These are phyloP conservation scores for Ophonus ardosiacus DNA, from an alignment of 2,888 invertebrate genomes.

Conservation along the genomic window DNA sequence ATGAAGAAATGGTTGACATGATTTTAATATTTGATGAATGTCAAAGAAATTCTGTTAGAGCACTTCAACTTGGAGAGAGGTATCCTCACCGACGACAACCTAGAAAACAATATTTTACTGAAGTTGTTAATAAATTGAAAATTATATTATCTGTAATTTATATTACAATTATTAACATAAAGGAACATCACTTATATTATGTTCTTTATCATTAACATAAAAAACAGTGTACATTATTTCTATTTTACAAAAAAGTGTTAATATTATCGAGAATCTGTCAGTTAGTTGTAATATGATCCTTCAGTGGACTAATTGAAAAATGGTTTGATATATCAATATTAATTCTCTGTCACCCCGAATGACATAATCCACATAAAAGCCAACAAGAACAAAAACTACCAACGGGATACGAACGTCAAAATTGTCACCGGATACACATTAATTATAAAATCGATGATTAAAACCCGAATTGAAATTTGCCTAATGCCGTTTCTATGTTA, in stretches of 20 bases:
- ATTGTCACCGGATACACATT: constrained; percentile 36
- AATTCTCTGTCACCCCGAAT: background rate
- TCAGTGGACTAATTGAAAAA: constrained; percentile 2
- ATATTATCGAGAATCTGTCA: background rate
- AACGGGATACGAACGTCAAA: constrained; percentile 37
- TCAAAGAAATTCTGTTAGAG: too few species aligned
- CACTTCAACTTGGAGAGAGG: too few species aligned
- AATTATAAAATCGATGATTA: constrained; percentile 63
- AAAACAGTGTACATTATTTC: background rate
- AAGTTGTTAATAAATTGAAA: too few species aligned
- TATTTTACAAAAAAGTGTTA: background rate
- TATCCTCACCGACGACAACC: too few species aligned
- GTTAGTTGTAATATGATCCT: background rate
- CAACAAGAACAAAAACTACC: constrained; percentile 46
- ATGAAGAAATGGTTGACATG: too few species aligned
- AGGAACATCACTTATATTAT: background rate
- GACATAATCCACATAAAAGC: constrained; percentile 40
- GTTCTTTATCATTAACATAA: background rate
- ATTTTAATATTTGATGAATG: too few species aligned
- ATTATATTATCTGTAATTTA: too few species aligned
- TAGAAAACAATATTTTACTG: too few species aligned
- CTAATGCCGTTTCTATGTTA: constrained; percentile 76
- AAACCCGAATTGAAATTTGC: constrained; percentile 75
- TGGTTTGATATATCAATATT: background rate
- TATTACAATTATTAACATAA: background rate